These are phyloP conservation scores for Neolamprologus brichardi DNA, from an alignment of 2,113 vertebrate genomes.

Conservation along the genomic window DNA sequence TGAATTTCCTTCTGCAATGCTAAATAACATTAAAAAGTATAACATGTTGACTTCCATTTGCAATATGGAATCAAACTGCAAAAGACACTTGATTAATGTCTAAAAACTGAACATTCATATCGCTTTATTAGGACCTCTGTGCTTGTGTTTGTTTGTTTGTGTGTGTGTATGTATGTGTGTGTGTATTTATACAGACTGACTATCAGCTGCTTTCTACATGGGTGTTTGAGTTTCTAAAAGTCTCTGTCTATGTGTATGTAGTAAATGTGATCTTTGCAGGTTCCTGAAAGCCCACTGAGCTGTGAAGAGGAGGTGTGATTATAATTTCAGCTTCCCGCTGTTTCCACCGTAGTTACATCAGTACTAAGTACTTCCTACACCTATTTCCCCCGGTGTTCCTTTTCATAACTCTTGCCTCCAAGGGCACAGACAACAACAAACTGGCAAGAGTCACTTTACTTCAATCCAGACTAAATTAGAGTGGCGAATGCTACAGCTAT, in stretches of 20 bases:
- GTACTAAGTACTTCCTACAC: constrained; percentile 35
- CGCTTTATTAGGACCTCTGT: neutral
- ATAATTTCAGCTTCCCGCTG: constrained; percentile 53
- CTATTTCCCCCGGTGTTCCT: constrained; percentile 9
- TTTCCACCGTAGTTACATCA: constrained; percentile 35
- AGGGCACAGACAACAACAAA: neutral
- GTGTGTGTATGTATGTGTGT: neutral
- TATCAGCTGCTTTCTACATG: constrained; percentile 1
- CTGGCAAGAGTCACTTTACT: constrained; percentile 11
- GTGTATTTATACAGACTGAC: neutral
- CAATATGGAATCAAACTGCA: neutral
- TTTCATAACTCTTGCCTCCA: constrained; percentile 25
- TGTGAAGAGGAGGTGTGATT: constrained; percentile 46
- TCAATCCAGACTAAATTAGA: constrained; percentile 18
- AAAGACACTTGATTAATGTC: neutral
- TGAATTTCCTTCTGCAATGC: neutral
- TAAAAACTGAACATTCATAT: neutral
- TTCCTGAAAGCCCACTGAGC: constrained; percentile 44
- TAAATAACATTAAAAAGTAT: neutral
- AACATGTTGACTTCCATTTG: neutral
- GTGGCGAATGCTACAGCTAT: neutral
- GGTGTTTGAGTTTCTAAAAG: neutral
- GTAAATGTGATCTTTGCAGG: constrained; percentile 49
- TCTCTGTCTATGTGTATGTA: neutral
- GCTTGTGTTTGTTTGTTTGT: neutral